Percentiles rank a stretch among this genome's conserved stretches.
Conservation (phyloP, 2,888 invertebrate genomes). For the Brenthis ino region DNA sequence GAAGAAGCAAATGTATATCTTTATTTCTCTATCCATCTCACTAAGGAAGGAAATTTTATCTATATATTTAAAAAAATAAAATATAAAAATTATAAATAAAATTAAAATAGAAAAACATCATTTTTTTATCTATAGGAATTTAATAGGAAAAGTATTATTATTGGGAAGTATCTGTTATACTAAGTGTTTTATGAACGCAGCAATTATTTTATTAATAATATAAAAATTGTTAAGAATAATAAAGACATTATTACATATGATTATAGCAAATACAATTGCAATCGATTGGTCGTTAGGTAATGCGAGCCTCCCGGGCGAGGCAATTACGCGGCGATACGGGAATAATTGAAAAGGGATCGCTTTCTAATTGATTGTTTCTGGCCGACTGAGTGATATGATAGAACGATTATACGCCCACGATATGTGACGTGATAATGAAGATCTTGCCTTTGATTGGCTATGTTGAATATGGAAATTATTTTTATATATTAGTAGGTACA, state of each 20-base stretch:
- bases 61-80: no score
- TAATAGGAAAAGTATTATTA: no score
- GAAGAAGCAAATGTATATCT: no score
- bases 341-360: constrained; percentile 77
- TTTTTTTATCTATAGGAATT: no score
- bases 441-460: constrained; percentile 10
- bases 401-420: constrained; percentile 59
- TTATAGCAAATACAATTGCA: constrained; percentile 35
- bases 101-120: no score
- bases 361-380: constrained; percentile 78
- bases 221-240: no score
- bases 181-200: no score
- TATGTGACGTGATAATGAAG: constrained; percentile 39
- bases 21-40: no score
- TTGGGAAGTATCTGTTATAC: no score
- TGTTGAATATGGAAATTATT: not conserved
- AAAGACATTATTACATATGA: constrained; percentile 26
- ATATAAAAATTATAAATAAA: no score
- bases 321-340: constrained; percentile 69
- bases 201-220: no score
- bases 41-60: no score
- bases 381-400: constrained; percentile 72
- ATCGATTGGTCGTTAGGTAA: constrained; percentile 44
- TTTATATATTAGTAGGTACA: not conserved
- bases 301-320: constrained; percentile 50